Evolutionary conservation across 2,113 vertebrate species (phyloP).

Genomic region (Ochotona princeps): DNA sequence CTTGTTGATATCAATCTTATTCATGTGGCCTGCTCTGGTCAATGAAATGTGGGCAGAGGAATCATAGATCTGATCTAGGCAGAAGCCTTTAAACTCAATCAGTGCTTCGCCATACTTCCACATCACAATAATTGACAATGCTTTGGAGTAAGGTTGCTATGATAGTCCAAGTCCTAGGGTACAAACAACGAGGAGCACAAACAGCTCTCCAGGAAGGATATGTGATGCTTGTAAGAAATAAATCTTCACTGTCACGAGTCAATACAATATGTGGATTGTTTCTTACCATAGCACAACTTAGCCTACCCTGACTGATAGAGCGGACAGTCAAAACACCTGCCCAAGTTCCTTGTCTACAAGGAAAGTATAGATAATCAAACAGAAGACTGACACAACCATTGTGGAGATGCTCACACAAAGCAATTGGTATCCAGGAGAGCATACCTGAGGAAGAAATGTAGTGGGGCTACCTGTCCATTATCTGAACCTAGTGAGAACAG

Average conservation of each 20-base stretch:
- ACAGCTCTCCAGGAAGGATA: background rate
- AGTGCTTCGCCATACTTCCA: background rate
- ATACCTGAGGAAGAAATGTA: background rate
- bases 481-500: background rate
- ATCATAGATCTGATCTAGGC: background rate
- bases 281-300: background rate
- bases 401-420: background rate
- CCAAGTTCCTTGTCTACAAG: background rate
- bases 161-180: background rate
- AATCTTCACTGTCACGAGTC: background rate
- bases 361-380: background rate
- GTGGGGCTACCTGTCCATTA: background rate
- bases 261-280: background rate
- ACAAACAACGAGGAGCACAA: background rate
- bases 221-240: background rate
- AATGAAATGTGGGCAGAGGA: background rate
- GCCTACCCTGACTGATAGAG: background rate
- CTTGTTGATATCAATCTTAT: background rate
- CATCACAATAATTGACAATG: background rate
- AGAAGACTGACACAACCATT: background rate
- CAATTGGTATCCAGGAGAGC: background rate
- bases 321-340: background rate
- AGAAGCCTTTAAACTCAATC: background rate
- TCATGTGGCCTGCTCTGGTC: background rate
- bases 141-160: background rate